Conservation (phyloP, 1,140 invertebrate species). For the Leucophenga varia region DNA sequence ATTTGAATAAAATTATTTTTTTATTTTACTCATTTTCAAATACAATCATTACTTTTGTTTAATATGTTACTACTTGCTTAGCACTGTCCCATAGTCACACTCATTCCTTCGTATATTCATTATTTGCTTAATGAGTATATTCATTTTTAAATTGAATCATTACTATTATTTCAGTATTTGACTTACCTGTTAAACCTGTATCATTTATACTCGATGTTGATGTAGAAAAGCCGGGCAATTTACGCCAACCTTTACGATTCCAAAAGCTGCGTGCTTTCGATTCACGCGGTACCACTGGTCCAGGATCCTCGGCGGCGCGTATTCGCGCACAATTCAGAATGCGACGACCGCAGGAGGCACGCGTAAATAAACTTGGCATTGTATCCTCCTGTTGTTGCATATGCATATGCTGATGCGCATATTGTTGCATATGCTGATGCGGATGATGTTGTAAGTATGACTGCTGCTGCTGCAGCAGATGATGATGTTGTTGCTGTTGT, state of each 20-base stretch:
- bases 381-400: background rate
- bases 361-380: constrained; percentile 28
- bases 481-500: constrained; percentile 7
- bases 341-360: constrained; percentile 39
- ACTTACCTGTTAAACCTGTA: constrained; percentile 63
- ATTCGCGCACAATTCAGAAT: constrained; percentile 47
- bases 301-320: constrained; percentile 46
- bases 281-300: constrained; percentile 36
- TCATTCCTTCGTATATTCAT: background rate
- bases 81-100: too few species aligned
- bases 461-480: background rate
- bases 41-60: too few species aligned
- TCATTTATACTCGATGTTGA: constrained; percentile 68
- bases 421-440: background rate
- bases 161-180: constrained; percentile 3
- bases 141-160: too few species aligned
- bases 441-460: background rate
- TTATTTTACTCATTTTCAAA: too few species aligned
- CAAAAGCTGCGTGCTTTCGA: constrained; percentile 63
- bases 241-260: constrained; percentile 76
- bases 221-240: constrained; percentile 68
- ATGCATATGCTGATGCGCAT: background rate
- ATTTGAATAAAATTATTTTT: too few species aligned
- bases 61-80: too few species aligned
- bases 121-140: too few species aligned